Evolutionary conservation across 2,797 vertebrate species (phyloP).

Genomic region (Tamandua tetradactyla): DNA sequence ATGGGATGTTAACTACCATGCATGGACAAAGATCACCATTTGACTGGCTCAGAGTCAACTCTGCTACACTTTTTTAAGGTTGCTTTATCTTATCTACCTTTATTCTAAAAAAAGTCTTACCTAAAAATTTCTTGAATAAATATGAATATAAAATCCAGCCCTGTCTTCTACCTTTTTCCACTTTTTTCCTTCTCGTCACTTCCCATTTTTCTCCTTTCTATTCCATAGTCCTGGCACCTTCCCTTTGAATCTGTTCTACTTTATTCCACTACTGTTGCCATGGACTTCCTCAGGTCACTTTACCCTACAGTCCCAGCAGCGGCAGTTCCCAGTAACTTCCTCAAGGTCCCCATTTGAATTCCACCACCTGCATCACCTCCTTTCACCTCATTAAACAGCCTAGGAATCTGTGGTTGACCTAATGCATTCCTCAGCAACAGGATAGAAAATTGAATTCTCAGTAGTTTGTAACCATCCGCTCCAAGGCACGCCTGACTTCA

Average conservation of each 20-base stretch:
- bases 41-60: neutral
- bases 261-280: neutral
- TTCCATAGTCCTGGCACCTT: neutral
- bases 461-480: neutral
- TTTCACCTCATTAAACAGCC: neutral
- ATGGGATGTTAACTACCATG: no score
- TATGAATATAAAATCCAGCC: neutral
- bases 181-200: neutral
- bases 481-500: slow-evolving; percentile 5
- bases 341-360: neutral
- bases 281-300: neutral
- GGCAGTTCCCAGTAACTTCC: neutral
- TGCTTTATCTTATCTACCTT: neutral
- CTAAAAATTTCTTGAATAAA: neutral
- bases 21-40: neutral
- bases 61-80: accelerated
- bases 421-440: neutral
- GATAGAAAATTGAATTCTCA: neutral
- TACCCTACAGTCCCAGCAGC: neutral
- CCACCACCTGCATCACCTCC: neutral
- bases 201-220: neutral
- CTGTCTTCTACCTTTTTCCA: neutral
- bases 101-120: neutral
- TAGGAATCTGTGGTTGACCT: neutral
- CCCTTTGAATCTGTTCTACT: neutral